Conservation (phyloP, 2,888 invertebrate species). For the Tridacna crocea region DNA sequence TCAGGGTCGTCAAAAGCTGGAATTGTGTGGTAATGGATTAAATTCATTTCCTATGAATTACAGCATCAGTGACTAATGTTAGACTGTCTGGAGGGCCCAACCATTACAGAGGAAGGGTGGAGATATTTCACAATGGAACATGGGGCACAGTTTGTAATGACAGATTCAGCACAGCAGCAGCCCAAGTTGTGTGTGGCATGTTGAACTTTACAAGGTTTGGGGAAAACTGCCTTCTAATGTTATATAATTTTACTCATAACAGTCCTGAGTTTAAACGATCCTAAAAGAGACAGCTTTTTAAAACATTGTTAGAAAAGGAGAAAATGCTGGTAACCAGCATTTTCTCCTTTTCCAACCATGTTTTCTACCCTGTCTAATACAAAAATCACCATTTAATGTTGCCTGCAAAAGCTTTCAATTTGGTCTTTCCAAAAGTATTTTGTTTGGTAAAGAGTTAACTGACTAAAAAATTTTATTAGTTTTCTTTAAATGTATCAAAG, state of each 20-base stretch:
- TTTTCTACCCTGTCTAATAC: neutral
- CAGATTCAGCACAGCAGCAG: conserved; percentile 31
- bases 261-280: too few relatives aligned
- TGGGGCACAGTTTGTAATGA: conserved; percentile 57
- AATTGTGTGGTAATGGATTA: too few relatives aligned
- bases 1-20: too few relatives aligned
- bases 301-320: neutral
- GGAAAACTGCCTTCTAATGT: neutral
- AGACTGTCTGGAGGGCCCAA: conserved; percentile 42
- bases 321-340: neutral
- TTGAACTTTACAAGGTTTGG: conserved; percentile 41
- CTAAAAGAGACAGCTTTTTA: too few relatives aligned
- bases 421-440: too few relatives aligned
- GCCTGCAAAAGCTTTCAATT: too few relatives aligned
- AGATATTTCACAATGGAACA: conserved; percentile 44
- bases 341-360: neutral
- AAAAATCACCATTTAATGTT: too few relatives aligned
- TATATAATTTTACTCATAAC: too few relatives aligned
- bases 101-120: conserved; percentile 41
- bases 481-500: too few relatives aligned
- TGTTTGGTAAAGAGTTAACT: too few relatives aligned
- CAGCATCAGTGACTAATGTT: conserved; percentile 25
- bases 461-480: too few relatives aligned
- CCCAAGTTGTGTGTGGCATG: conserved; percentile 43
- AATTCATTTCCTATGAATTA: neutral